Base-by-base conservation (phyloP, 2,113 vertebrate species). In the Clarias gariepinus region DNA sequence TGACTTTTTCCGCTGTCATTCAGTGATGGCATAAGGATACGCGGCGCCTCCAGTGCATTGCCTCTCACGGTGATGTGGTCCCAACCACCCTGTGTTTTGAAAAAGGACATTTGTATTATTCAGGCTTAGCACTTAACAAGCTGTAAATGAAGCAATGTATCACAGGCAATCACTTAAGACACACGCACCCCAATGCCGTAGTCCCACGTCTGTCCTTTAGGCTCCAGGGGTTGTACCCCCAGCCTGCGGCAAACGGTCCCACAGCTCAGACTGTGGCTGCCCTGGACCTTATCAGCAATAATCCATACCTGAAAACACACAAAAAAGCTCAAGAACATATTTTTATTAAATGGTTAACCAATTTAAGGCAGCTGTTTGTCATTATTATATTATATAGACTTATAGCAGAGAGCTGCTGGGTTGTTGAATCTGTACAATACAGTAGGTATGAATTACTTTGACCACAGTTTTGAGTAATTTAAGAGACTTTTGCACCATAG, bases 241-340 rank as follows among this genome's bases (percentile, higher is more conserved):
- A 95, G 94, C 3, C 98, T 96, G 63, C 95, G 97, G 80, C 98
- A 99, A 76, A 99, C 97, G 0, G 98, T 99, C 5, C 98, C 98
- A 41, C 96, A 96, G 94, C 98, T 99, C 94, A 99, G 91, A 85
- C 98, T 95, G 68, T 96, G 98, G 87, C 96, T 99, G 74, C 98
- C 98, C 91, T 99, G 98, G 19, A 99, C 98, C 88, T 98, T 99
- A 92, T 98, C 95, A 53, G 98, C 98, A n/a, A 99, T 97, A 90
- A 99, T 96, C 98, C 98, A 99, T 90, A 99, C 96, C 98, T 99
- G 69, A 52, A 78, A 41, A 74, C 66, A 73, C 83, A 36, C 4
- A 77, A 15, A 68, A 82, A 28, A 33, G 28, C 77, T 61, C 41
- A 74, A 47, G 41, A 74, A 41, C 3, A 52, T 23, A 1, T 23